Conservation (phyloP, 2,113 vertebrate species). For the Nibea coibor region DNA sequence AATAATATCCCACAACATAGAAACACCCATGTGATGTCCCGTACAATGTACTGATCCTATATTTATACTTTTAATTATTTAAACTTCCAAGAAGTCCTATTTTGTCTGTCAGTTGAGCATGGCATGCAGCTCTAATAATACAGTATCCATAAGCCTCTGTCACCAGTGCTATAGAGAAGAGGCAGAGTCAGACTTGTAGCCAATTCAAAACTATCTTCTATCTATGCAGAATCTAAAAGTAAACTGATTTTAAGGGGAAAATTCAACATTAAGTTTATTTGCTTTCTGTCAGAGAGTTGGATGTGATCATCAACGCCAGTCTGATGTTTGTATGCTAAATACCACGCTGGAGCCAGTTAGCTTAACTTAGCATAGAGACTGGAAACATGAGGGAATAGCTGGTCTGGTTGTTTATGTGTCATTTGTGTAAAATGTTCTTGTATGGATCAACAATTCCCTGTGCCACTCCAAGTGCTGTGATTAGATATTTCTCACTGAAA, state of each 20-base stretch:
- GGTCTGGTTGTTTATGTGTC: not conserved
- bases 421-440: not conserved
- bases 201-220: not conserved
- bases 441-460: not conserved
- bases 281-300: not conserved
- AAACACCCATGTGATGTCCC: not conserved
- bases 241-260: not conserved
- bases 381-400: not conserved
- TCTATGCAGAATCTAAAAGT: not conserved
- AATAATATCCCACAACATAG: not conserved
- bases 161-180: not conserved
- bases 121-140: not conserved
- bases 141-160: not conserved
- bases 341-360: not conserved
- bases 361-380: constrained; percentile 1
- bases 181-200: not conserved
- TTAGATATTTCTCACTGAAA: constrained; percentile 7
- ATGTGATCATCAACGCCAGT: not conserved
- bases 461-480: not conserved
- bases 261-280: not conserved
- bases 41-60: not conserved
- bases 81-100: not conserved
- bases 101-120: not conserved
- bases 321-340: not conserved
- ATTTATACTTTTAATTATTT: not conserved